Conservation (phyloP, 2,113 vertebrate genomes). For the Caranx ignobilis region DNA sequence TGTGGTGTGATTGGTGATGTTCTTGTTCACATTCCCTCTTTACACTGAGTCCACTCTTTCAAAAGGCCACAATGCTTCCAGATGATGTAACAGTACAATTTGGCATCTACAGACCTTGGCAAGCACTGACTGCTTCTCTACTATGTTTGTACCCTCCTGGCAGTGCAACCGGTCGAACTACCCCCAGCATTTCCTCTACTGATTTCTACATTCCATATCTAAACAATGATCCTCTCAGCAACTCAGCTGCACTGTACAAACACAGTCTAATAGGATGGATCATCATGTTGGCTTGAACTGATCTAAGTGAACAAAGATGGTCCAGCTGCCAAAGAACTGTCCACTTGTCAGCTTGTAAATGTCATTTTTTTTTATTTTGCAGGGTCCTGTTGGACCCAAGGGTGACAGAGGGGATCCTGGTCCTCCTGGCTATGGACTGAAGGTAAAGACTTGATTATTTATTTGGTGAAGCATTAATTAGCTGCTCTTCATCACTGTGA, state of each 20-base stretch:
- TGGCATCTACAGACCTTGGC: not conserved
- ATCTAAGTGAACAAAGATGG: not conserved
- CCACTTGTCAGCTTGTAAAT: not conserved
- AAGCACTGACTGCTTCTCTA: not conserved
- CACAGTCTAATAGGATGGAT: not conserved
- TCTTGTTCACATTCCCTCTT: not conserved
- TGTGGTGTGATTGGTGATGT: too few species aligned
- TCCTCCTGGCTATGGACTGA: slow-evolving; percentile 69
- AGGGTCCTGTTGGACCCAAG: slow-evolving; percentile 85
- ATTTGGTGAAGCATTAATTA: not conserved
- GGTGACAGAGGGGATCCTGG: slow-evolving; percentile 82
- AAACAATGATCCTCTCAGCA: not conserved
- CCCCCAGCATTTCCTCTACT: not conserved
- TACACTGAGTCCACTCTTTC: not conserved
- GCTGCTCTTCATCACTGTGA: not conserved
- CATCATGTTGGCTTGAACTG: not conserved
- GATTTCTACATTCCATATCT: not conserved
- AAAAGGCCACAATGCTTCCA: not conserved
- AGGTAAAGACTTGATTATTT: slow-evolving; percentile 64
- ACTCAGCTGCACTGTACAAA: not conserved
- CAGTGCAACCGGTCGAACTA: not conserved
- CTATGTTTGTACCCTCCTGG: not conserved
- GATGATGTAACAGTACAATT: not conserved
- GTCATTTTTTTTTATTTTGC: not conserved
- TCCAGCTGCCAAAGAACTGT: not conserved